phyloP scores from a whole-genome alignment of 2,113 vertebrate genomes.

The Falcunculus frontatus region DNA sequence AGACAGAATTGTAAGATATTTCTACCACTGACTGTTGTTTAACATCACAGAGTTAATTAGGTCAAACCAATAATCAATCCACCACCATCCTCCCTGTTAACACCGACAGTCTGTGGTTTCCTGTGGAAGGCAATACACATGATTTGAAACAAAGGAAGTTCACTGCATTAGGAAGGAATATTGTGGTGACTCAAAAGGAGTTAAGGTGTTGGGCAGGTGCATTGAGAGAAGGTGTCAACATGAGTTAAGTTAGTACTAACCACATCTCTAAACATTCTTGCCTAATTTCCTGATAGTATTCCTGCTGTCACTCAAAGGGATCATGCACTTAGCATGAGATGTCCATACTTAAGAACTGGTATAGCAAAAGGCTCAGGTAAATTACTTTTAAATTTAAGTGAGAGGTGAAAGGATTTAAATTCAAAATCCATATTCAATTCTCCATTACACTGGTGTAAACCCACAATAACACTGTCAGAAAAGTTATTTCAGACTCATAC shows the following conservation, averaged over 20 bases:
- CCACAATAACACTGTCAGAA: not conserved
- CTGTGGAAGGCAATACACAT: not conserved
- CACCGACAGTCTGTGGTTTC: not conserved
- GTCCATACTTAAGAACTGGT: not conserved
- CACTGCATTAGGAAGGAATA: not conserved
- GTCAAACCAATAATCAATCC: slow-evolving; percentile 39
- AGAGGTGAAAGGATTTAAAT: not conserved
- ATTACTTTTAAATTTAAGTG: not conserved
- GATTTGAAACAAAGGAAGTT: not conserved
- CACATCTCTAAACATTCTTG: not conserved
- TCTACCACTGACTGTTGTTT: not conserved
- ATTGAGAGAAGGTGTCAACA: not conserved
- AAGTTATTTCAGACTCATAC: not conserved
- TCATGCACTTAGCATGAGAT: not conserved
- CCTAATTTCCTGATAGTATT: not conserved
- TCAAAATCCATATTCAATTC: not conserved
- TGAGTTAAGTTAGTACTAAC: not conserved
- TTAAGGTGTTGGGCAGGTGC: not conserved
- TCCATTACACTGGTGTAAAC: not conserved
- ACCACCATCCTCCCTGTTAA: not conserved
- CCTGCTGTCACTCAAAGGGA: not conserved
- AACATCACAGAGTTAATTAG: slow-evolving; percentile 33
- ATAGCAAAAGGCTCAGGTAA: not conserved
- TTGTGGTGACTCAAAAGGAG: not conserved
- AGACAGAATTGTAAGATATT: not conserved